phyloP scores from a whole-genome alignment of 2,113 vertebrate species.

The Rhagologus leucostigma region DNA sequence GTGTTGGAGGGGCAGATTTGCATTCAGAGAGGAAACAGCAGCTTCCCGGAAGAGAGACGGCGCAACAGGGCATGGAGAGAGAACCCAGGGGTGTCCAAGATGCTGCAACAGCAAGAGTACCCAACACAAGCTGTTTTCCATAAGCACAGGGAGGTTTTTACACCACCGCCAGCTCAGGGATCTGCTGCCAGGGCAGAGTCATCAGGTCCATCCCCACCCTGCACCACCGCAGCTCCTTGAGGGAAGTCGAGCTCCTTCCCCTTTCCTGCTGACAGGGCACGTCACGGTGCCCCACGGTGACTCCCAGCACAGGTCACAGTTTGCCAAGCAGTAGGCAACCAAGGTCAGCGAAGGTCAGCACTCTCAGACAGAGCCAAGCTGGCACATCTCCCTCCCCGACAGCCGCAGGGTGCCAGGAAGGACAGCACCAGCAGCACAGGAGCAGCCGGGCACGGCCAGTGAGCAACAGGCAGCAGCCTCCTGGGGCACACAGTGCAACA shows the following conservation, averaged over 20 bases:
- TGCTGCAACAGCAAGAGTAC: accelerated
- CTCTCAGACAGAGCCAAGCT: neutral
- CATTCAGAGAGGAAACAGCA: neutral
- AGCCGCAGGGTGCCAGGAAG: neutral
- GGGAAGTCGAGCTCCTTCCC: slow-evolving; percentile 3
- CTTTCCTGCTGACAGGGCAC: neutral
- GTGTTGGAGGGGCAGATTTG: neutral
- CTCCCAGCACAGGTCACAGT: neutral
- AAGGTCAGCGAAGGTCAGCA: neutral
- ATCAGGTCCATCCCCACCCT: neutral
- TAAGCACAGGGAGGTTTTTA: neutral
- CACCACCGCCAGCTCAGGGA: neutral
- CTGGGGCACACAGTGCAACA: accelerated
- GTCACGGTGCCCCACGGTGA: accelerated
- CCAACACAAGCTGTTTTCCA: neutral
- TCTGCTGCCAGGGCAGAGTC: neutral
- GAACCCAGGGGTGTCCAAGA: neutral
- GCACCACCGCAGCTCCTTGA: neutral
- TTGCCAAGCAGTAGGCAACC: neutral
- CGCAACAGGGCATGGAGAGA: accelerated
- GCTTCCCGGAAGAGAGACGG: neutral
- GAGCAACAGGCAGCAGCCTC: slow-evolving; percentile 16
- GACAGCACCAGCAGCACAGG: neutral
- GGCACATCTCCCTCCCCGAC: neutral
- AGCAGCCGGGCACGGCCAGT: accelerated